Evolutionary conservation across 2,113 vertebrate species (phyloP).

Genomic region (Podarcis raffonei): DNA sequence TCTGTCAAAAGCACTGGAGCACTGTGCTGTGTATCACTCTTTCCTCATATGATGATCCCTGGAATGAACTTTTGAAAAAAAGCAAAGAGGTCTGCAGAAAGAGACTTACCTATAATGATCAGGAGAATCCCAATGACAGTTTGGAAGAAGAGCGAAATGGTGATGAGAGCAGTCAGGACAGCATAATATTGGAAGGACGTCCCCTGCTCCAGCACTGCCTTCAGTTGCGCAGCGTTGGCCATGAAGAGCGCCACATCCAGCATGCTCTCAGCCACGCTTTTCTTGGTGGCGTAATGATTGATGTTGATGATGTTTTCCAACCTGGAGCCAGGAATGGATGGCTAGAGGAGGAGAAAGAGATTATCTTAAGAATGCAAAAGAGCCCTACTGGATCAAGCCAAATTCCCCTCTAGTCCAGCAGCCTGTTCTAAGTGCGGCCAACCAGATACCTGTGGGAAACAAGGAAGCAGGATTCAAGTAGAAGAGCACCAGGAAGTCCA

Average conservation of each 20-base stretch:
- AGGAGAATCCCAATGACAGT: conserved; percentile 85
- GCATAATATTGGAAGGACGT: conserved; percentile 81
- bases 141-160: conserved; percentile 88
- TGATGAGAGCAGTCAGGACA: conserved; percentile 84
- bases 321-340: conserved; percentile 16
- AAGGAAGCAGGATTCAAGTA: background rate
- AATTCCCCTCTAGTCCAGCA: background rate
- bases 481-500: background rate
- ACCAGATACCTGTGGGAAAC: background rate
- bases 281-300: conserved; percentile 92
- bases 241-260: conserved; percentile 88
- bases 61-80: background rate
- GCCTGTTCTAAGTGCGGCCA: background rate
- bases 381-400: background rate
- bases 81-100: fast-evolving
- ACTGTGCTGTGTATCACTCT: too few relatives aligned
- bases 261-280: conserved; percentile 90
- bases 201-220: conserved; percentile 87
- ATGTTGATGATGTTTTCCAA: conserved; percentile 78
- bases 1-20: background rate
- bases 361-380: background rate
- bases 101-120: conserved; percentile 83
- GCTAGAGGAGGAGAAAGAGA: conserved; percentile 31
- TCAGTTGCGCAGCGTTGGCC: conserved; percentile 88
- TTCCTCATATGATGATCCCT: background rate